Conservation (phyloP, 2,797 vertebrate species). For the Chrysocyon brachyurus region DNA sequence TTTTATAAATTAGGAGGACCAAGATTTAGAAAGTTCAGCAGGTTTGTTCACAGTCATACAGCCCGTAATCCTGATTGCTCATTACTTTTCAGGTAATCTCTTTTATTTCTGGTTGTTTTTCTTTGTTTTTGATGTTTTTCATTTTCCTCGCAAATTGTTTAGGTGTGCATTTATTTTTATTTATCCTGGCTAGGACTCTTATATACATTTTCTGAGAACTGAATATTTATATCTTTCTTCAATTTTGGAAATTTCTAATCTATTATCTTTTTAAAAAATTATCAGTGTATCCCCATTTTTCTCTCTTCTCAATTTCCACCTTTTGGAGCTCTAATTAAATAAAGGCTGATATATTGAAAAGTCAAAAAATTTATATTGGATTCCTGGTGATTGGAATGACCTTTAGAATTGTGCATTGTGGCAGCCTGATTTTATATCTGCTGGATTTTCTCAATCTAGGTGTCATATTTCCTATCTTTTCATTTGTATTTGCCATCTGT, state of each 20-base stretch:
- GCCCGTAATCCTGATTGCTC: neutral
- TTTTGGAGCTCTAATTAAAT: slow-evolving; percentile 19
- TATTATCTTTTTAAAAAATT: neutral
- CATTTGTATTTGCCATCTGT: neutral
- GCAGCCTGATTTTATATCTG: neutral
- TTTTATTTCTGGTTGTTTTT: neutral
- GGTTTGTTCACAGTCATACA: neutral
- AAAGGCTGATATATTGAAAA: neutral
- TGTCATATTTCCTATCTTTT: neutral
- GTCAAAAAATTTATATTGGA: neutral
- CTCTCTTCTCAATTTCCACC: neutral
- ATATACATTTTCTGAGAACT: neutral
- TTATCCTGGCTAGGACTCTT: neutral
- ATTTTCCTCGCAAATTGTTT: neutral
- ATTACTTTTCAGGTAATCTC: neutral
- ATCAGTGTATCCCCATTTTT: neutral
- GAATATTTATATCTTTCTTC: neutral
- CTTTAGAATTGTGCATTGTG: neutral
- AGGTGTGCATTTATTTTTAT: neutral
- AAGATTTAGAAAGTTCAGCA: neutral
- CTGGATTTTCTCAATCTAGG: neutral
- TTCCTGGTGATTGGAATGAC: neutral
- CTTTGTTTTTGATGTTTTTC: neutral
- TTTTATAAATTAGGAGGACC: neutral
- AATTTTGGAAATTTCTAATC: neutral